Conservation (phyloP, 2,797 vertebrate species). For the Falco novaeseelandiae region DNA sequence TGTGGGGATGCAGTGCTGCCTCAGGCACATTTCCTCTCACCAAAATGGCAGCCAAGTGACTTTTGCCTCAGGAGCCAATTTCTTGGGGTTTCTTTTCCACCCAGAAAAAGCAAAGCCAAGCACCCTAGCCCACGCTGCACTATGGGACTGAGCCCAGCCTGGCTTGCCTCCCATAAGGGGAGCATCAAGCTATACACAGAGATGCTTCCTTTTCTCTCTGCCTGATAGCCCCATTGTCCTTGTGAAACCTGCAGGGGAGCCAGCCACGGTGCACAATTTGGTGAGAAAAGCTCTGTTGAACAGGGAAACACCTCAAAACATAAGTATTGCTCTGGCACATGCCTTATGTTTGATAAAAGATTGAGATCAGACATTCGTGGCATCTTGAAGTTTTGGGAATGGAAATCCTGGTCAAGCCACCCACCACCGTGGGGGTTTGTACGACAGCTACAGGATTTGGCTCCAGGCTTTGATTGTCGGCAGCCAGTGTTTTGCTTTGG, state of each 20-base stretch:
- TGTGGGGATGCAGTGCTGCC: neutral
- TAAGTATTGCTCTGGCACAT: neutral
- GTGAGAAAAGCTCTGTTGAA: neutral
- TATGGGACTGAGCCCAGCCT: neutral
- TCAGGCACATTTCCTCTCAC: neutral
- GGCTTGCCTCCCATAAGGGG: neutral
- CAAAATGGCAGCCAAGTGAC: neutral
- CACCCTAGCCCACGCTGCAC: neutral
- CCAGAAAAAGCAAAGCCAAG: neutral
- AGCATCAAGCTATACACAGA: neutral
- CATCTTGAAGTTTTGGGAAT: neutral
- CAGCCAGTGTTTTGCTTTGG: neutral
- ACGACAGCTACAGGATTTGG: accelerated
- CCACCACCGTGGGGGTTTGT: neutral
- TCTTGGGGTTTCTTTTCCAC: neutral
- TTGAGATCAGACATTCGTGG: neutral
- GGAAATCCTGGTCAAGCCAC: neutral
- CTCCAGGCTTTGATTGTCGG: neutral
- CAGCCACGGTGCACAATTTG: accelerated
- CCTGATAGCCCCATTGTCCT: neutral
- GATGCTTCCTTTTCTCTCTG: neutral
- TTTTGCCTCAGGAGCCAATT: neutral
- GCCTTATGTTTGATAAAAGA: neutral
- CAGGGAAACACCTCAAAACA: neutral
- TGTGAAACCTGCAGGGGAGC: neutral